Base-by-base conservation (phyloP, 2,113 vertebrate genomes). In the Amazona guildingii region DNA sequence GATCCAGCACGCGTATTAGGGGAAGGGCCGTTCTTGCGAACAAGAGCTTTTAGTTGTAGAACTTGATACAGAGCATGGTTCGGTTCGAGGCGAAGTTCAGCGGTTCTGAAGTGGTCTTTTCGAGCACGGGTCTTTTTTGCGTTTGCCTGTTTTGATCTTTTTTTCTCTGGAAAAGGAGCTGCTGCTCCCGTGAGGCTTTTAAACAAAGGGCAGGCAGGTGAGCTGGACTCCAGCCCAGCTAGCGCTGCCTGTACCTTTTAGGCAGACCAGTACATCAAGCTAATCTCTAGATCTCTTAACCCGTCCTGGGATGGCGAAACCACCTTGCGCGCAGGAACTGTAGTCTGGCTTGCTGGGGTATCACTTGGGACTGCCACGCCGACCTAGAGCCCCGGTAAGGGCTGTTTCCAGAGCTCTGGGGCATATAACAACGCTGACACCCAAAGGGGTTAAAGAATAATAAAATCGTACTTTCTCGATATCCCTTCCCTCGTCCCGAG, bases 171-270 rank as follows among this genome's bases (percentile, higher is more conserved):
- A 81, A 86, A 91, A 82, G 67, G 72, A 17, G 24, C 25, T 49
- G 73, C 12, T 67, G 1, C 20, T 86, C 20, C 48, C 29, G 13
- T 24, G 51, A 77, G n/a, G 28, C 25, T 62, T 79, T 64, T 33
- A 19, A 72, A 44, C n/a, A 25, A 51, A 80, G n/a, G 7, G 37
- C 35, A 79, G 66, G 77, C 89, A 91, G 95, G 91, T 95, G 95
- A 82, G 43, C 46, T 91, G 92, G 91, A 23, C 15, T 55, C 7
- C 2, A 55, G 83, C 86, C 83, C 86, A 75, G 63, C 57, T 31
- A 66, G 29, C 27, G 1, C 54, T 86, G 35, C 46, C 10, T 62
- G 37, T 5, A 55, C 73, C 10, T 90, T 86, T 59, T 9, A 52
- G 92, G 55, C 62, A 57, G 55, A 39, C 24, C 33, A 13, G 25